Percentiles rank a stretch among this genome's conserved stretches.
phyloP scores from a whole-genome alignment of 2,113 vertebrate species.

The Xenopus tropicalis region UCB_Xtro_10.0 CM004445.2:2555001-2555500 shows the following conservation, averaged over 20 bases:
- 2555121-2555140: no score
- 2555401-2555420: not conserved
- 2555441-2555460: not conserved
- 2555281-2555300: not conserved
- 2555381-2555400: not conserved
- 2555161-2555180: no score
- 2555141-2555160: no score
- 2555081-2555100: no score
- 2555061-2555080: no score
- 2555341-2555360: constrained; percentile 31
- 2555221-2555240: not conserved
- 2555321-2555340: constrained; percentile 3
- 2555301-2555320: not conserved
- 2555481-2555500: not conserved
- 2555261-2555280: not conserved
- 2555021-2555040: no score
- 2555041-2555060: no score
- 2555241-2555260: not conserved
- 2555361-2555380: constrained; percentile 11
- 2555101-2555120: no score
- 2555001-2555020: no score
- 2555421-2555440: constrained; percentile 17
- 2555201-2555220: no score
- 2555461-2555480: not conserved
- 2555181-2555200: no score